These are phyloP conservation scores for Nasonia longicornis DNA, from an alignment of 1,140 invertebrate genomes.

Conservation along the genomic window DNA sequence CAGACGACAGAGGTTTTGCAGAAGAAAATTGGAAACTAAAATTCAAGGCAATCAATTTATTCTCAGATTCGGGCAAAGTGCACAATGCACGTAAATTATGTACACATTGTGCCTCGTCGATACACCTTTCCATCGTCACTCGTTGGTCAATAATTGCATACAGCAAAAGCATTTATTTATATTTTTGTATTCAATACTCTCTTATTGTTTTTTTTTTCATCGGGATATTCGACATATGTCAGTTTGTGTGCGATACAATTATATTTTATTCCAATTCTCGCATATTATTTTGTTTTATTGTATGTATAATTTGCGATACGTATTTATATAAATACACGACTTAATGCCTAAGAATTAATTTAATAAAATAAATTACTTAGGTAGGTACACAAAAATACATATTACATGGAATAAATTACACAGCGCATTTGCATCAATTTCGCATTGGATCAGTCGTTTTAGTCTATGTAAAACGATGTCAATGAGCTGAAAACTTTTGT, in stretches of 20 bases:
- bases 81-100: slow-evolving; percentile 33
- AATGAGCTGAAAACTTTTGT: slow-evolving; percentile 48
- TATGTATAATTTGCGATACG: slow-evolving; percentile 34
- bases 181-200: slow-evolving; percentile 8
- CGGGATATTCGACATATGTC: not conserved
- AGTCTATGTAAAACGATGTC: slow-evolving; percentile 56
- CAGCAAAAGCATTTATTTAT: slow-evolving; percentile 31
- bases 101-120: slow-evolving; percentile 33
- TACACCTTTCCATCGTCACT: slow-evolving; percentile 60
- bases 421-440: not conserved
- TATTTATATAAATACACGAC: slow-evolving; percentile 52
- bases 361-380: slow-evolving; percentile 63
- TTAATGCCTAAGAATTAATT: slow-evolving; percentile 57
- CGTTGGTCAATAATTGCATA: slow-evolving; percentile 30
- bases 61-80: slow-evolving; percentile 48
- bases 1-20: not conserved
- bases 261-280: not conserved
- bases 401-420: slow-evolving; percentile 54
- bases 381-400: slow-evolving; percentile 57
- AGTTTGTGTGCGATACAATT: slow-evolving; percentile 10
- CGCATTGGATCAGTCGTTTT: slow-evolving; percentile 50
- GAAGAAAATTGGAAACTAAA: not conserved
- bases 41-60: slow-evolving; percentile 55
- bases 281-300: slow-evolving; percentile 7
- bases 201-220: slow-evolving; percentile 21